A percentile compares a stretch with the other conserved stretches of the same genome.
Conservation (phyloP, 1,140 invertebrate genomes). For the Trachelipus rathkii region DNA sequence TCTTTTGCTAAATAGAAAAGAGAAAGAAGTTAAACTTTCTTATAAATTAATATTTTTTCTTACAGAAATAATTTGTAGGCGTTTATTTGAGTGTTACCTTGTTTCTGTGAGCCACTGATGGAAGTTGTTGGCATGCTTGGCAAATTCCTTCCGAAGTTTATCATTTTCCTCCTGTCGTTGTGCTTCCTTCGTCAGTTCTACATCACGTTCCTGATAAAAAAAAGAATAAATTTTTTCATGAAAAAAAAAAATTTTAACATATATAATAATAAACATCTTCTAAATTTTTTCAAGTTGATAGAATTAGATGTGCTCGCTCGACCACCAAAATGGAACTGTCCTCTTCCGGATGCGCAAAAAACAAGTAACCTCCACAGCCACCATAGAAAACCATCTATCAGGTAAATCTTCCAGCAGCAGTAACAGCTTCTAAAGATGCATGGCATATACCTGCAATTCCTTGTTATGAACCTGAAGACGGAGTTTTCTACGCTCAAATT, state of each 20-base stretch:
- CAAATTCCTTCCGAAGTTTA: constrained; percentile 95
- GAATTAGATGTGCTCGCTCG: constrained; percentile 83
- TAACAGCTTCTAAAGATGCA: constrained; percentile 23
- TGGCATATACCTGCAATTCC: constrained; percentile 84
- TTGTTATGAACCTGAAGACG: constrained; percentile 82
- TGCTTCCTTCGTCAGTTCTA: constrained; percentile 69
- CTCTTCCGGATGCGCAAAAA: constrained; percentile 63
- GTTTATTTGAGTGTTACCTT: constrained; percentile 58
- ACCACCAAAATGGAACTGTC: constrained; percentile 85
- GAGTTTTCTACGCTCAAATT: constrained; percentile 84
- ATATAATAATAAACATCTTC: not conserved
- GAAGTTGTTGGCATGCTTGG: constrained; percentile 96
- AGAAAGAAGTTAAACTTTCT: too few species aligned
- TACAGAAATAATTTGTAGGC: not conserved
- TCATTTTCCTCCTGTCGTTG: constrained; percentile 98
- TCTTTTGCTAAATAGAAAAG: too few species aligned
- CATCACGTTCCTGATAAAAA: constrained; percentile 48
- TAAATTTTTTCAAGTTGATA: constrained; percentile 56
- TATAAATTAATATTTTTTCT: too few species aligned
- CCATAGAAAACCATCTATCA: constrained; percentile 5
- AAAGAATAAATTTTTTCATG: too few species aligned
- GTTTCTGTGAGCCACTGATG: constrained; percentile 98
- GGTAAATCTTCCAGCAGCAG: not conserved
- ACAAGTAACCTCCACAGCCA: constrained; percentile 26
- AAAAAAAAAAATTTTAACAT: too few species aligned